Evolutionary conservation across 2,888 invertebrate genomes (phyloP).

Genomic region (Cantharis lateralis): DNA sequence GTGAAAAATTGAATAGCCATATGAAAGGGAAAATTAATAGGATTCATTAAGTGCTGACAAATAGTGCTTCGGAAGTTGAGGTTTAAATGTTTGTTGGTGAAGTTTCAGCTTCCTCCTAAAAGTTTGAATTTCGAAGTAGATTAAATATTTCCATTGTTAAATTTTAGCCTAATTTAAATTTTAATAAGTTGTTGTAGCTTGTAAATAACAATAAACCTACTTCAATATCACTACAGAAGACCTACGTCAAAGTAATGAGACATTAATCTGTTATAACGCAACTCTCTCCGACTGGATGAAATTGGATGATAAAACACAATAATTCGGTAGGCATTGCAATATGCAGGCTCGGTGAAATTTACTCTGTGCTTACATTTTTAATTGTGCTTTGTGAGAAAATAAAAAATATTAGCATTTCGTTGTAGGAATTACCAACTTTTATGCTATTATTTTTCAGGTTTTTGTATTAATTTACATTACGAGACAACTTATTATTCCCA

Average conservation of each 20-base stretch:
- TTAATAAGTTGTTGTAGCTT: slow-evolving; percentile 1
- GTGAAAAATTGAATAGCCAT: not conserved
- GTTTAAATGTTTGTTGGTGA: not conserved
- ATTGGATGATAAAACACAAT: not conserved
- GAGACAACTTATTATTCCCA: slow-evolving; percentile 30
- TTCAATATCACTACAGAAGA: slow-evolving; percentile 2
- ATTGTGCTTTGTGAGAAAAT: not conserved
- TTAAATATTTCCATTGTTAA: not conserved
- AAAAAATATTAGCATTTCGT: not conserved
- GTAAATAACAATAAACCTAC: slow-evolving; percentile 5
- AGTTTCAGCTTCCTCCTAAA: not conserved
- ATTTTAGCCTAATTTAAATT: not conserved
- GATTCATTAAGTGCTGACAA: not conserved
- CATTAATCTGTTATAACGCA: slow-evolving; percentile 13
- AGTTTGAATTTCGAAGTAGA: not conserved
- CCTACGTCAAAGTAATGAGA: slow-evolving; percentile 12
- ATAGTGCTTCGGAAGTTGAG: not conserved
- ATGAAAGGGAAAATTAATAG: not conserved
- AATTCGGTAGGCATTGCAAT: not conserved
- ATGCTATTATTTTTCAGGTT: slow-evolving; percentile 14
- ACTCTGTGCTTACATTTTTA: not conserved
- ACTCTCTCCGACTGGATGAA: slow-evolving; percentile 1
- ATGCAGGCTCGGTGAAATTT: not conserved
- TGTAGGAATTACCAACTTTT: not conserved
- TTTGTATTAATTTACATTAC: slow-evolving; percentile 26